A percentile compares a stretch with the other conserved stretches of the same genome.
Evolutionary conservation across 2,888 invertebrate species (phyloP).

Genomic region (Drosophila nr. medialis): DNA sequence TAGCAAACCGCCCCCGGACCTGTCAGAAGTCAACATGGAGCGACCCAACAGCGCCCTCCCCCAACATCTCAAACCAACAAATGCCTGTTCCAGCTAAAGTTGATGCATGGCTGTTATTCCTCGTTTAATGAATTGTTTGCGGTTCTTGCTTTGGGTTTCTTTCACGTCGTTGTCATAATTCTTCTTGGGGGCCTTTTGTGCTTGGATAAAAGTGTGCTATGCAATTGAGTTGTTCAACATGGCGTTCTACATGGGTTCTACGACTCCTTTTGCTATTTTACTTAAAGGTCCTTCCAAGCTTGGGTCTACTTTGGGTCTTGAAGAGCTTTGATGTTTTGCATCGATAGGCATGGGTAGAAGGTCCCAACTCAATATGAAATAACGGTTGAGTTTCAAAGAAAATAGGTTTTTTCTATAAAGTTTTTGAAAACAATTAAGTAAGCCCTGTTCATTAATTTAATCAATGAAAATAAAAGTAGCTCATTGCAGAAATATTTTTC

Average conservation of each 20-base stretch:
- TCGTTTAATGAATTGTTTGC: slow-evolving; percentile 81
- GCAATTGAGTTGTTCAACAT: slow-evolving; percentile 78
- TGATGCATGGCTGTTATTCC: slow-evolving; percentile 70
- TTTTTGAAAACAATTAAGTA: not conserved
- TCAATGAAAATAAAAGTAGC: not conserved
- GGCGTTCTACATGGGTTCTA: slow-evolving; percentile 64
- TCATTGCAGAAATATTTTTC: not conserved
- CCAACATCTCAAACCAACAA: not conserved
- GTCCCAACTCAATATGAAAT: not conserved
- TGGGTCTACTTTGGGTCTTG: slow-evolving; percentile 14
- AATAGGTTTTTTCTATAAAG: not conserved
- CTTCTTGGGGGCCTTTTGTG: slow-evolving; percentile 54
- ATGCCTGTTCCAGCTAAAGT: slow-evolving; percentile 40
- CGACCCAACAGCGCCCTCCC: slow-evolving; percentile 15
- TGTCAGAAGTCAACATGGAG: slow-evolving; percentile 63
- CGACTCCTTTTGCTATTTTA: slow-evolving; percentile 6
- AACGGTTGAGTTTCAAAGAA: not conserved
- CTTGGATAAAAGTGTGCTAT: slow-evolving; percentile 56
- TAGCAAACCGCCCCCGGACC: slow-evolving; percentile 36
- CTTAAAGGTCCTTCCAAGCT: slow-evolving; percentile 11
- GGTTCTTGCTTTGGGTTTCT: slow-evolving; percentile 58
- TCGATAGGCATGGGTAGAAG: not conserved
- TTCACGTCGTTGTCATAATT: slow-evolving; percentile 42
- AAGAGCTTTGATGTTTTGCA: slow-evolving; percentile 43
- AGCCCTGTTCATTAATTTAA: too few relatives aligned